A percentile compares a stretch with the other conserved stretches of the same genome.
Conservation (phyloP, 2,113 vertebrate species). For the Elgaria multicarinata region DNA sequence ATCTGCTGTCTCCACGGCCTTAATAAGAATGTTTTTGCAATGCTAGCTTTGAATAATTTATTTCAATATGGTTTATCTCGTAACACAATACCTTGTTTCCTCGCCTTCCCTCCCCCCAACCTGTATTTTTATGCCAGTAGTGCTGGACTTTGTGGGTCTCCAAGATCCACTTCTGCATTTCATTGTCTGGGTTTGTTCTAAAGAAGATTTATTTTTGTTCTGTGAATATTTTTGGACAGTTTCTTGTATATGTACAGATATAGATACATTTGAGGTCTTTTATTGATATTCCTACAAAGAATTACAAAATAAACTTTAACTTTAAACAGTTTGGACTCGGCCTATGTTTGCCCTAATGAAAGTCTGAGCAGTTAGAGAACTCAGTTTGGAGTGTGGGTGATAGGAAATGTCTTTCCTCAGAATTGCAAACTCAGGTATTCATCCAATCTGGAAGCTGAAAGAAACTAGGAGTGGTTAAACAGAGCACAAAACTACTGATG, state of each 20-base stretch:
- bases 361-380: background rate
- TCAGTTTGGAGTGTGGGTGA: background rate
- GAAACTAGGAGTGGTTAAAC: accelerated
- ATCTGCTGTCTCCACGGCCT: slow-evolving; percentile 79
- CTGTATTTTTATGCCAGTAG: slow-evolving; percentile 83
- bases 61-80: slow-evolving; percentile 77
- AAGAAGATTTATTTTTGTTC: slow-evolving; percentile 88
- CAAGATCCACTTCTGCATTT: slow-evolving; percentile 81
- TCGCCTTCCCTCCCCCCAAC: slow-evolving; percentile 64
- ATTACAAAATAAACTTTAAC: slow-evolving; percentile 84
- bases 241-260: slow-evolving; percentile 87
- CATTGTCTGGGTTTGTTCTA: slow-evolving; percentile 84
- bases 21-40: slow-evolving; percentile 77
- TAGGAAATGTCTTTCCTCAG: background rate
- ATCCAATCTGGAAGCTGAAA: accelerated
- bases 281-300: slow-evolving; percentile 86
- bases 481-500: background rate
- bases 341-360: background rate
- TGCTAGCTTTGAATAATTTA: slow-evolving; percentile 83
- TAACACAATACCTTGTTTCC: slow-evolving; percentile 79
- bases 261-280: slow-evolving; percentile 85
- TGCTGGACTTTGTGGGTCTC: slow-evolving; percentile 76
- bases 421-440: background rate
- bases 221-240: slow-evolving; percentile 85
- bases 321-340: slow-evolving; percentile 78